Percentiles rank a stretch among this genome's conserved stretches.
These are phyloP conservation scores for Hedya salicella DNA, from an alignment of 2,888 invertebrate species.

Conservation along the genomic window DNA sequence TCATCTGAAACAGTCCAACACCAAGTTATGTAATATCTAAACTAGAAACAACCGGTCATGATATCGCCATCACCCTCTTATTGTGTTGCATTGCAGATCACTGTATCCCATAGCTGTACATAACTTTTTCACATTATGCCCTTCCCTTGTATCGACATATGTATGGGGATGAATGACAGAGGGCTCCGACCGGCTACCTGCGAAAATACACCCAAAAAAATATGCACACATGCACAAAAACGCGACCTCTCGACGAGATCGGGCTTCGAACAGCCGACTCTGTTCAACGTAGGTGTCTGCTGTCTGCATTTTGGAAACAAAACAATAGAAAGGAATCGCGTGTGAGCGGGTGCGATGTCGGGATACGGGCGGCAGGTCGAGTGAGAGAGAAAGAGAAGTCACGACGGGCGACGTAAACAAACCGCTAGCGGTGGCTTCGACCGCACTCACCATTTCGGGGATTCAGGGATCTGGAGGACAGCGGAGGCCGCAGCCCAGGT, in stretches of 20 bases:
- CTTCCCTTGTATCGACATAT: slow-evolving; percentile 48
- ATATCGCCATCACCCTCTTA: slow-evolving; percentile 17
- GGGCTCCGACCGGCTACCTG: slow-evolving; percentile 71
- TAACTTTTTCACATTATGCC: slow-evolving; percentile 16
- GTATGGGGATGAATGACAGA: slow-evolving; percentile 57
- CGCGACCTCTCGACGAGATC: slow-evolving; percentile 73
- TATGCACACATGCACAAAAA: slow-evolving; percentile 77
- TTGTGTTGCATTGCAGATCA: slow-evolving; percentile 23
- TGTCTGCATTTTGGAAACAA: slow-evolving; percentile 84
- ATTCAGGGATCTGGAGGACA: slow-evolving; percentile 66
- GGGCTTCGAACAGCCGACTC: slow-evolving; percentile 68
- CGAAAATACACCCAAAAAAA: slow-evolving; percentile 78
- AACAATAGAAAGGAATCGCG: slow-evolving; percentile 83
- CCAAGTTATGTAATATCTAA: slow-evolving; percentile 42
- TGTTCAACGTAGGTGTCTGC: slow-evolving; percentile 73
- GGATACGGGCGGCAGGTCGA: slow-evolving; percentile 82
- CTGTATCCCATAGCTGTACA: not conserved
- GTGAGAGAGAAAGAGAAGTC: slow-evolving; percentile 71
- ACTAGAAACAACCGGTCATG: slow-evolving; percentile 15
- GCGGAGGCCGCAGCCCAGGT: slow-evolving; percentile 70
- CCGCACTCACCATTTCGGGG: slow-evolving; percentile 84
- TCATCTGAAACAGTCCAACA: slow-evolving; percentile 48
- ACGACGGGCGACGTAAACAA: slow-evolving; percentile 82
- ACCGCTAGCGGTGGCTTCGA: slow-evolving; percentile 81
- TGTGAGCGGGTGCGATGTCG: slow-evolving; percentile 77